A percentile compares a stretch with the other conserved stretches of the same genome.
phyloP scores from a whole-genome alignment of 2,888 invertebrate genomes.

The Pteria penguin region DNA sequence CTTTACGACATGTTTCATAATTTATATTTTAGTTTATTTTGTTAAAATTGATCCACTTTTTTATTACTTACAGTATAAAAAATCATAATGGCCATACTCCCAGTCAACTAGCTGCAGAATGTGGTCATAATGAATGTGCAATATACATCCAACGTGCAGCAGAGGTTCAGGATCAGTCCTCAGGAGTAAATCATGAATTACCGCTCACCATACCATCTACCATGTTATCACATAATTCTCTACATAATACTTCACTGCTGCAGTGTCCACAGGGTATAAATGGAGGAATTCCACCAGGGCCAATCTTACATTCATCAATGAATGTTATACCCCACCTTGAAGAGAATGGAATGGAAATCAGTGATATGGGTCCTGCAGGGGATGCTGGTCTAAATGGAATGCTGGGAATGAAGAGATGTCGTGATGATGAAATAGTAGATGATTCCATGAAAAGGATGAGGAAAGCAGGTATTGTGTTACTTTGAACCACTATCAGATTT shows the following conservation, averaged over 20 bases:
- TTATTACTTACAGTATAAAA: slow-evolving; percentile 69
- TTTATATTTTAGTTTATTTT: no score
- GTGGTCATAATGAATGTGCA: slow-evolving; percentile 67
- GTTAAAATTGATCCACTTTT: no score
- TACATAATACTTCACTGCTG: neutral
- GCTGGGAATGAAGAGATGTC: slow-evolving; percentile 66
- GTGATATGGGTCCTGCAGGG: neutral
- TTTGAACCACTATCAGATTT: neutral
- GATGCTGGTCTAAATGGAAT: slow-evolving; percentile 32
- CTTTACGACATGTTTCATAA: no score
- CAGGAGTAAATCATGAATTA: slow-evolving; percentile 30
- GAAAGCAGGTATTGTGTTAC: slow-evolving; percentile 50
- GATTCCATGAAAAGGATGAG: slow-evolving; percentile 43
- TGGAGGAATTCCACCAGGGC: slow-evolving; percentile 9
- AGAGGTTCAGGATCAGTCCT: slow-evolving; percentile 52
- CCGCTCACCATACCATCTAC: no score
- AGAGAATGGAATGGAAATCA: slow-evolving; percentile 49
- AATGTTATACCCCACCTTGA: neutral
- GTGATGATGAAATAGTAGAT: slow-evolving; percentile 62
- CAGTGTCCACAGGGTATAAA: neutral
- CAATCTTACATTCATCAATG: neutral
- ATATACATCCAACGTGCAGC: slow-evolving; percentile 62
- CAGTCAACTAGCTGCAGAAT: slow-evolving; percentile 63
- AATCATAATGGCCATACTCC: slow-evolving; percentile 70
- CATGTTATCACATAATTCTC: slow-evolving; percentile 29